Conservation (phyloP, 64 coral and sea anemone species). For the Stylophora pistillata region DNA sequence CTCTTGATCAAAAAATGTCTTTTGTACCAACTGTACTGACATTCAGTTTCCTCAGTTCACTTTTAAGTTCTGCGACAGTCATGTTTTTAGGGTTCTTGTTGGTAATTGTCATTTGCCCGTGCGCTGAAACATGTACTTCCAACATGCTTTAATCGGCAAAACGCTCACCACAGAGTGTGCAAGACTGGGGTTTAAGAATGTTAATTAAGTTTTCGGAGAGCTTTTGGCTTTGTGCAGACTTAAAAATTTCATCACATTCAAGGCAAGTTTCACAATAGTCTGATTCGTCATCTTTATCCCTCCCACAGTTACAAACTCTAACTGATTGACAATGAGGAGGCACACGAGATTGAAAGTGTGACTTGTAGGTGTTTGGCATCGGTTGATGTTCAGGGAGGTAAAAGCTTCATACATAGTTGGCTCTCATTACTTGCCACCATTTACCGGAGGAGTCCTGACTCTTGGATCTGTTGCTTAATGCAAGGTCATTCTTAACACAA, state of each 20-base stretch:
- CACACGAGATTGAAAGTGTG: constrained; percentile 44
- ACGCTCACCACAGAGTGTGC: not conserved
- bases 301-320: constrained; percentile 49
- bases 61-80: too few species aligned
- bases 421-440: constrained; percentile 68
- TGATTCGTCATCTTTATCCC: not conserved
- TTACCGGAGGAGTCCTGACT: constrained; percentile 9
- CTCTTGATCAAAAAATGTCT: too few species aligned
- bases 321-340: constrained; percentile 29
- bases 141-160: too few species aligned
- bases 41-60: too few species aligned
- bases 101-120: constrained; percentile 23
- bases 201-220: constrained; percentile 1
- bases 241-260: constrained; percentile 16
- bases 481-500: constrained; percentile 32
- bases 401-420: constrained; percentile 50
- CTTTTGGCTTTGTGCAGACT: constrained; percentile 17
- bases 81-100: too few species aligned
- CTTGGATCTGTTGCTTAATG: constrained; percentile 40
- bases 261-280: not conserved
- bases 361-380: constrained; percentile 14
- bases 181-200: constrained; percentile 28
- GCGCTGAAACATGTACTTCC: constrained; percentile 32
- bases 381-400: constrained; percentile 60
- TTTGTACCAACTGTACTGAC: too few species aligned